Evolutionary conservation across 2,113 vertebrate species (phyloP), one percentile per base, ranked within the genome.

Genomic region (Fukomys damarensis): DNA sequence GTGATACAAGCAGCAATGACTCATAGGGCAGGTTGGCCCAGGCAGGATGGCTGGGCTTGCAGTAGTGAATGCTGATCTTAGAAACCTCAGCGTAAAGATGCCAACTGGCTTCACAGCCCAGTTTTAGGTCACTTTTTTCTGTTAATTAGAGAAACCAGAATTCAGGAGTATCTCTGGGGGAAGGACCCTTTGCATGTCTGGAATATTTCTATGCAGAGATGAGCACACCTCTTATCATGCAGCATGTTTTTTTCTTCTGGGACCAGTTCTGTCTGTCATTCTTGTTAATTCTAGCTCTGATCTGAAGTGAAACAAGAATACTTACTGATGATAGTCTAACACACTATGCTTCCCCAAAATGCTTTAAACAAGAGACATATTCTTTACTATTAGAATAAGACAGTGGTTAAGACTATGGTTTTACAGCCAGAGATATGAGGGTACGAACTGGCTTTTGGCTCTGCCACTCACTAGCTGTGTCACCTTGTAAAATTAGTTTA

Each of bases 261-360:
- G 3, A 65, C 8, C 52, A 88, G 3, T 38, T 66, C 24, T 84
- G 54, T 54, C 54, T 65, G 65, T 12, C 61, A 32, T 83, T 95
- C 79, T 93, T 66, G 3, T 32, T 79, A 86, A 77, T 92, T 82
- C 10, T 61, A 86, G 82, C n/a, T 86, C 20, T 74, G 66, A 80
- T 96, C 43, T 54, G 93, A 96, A 74, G 49, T 74, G 28, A 93
- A 96, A 86, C 24, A 59, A 85, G 30, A 14, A 28, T 72, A 83
- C 61, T 96, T 94, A 82, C 46, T 88, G 54, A 32, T 59, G 54
- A 66, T 81, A 85, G 10, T 49, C 9, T 72, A 94, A 89, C 17
- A 86, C 2, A 82, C 24, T 32, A 38, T 77, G 5, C 77, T 90
- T 76, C 49, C 11, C 8, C 89, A 95, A 94, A 38, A 79, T 41